phyloP scores from a whole-genome alignment of 2,113 vertebrate genomes.

The Nycticebus coucang region DNA sequence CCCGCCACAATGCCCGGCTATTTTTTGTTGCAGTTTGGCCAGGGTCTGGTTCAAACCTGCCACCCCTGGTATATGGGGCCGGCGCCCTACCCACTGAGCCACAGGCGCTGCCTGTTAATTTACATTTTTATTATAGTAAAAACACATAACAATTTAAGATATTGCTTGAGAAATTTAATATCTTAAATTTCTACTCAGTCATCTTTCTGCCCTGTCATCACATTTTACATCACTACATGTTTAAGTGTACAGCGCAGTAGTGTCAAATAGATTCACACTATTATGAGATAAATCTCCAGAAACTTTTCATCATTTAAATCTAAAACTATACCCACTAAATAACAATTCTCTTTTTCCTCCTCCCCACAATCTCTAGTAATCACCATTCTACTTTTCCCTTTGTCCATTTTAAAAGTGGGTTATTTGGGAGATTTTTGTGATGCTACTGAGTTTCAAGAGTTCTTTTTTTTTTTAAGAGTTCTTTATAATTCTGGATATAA shows the following conservation, averaged over 20 bases:
- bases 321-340: neutral
- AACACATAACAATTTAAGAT: neutral
- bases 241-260: neutral
- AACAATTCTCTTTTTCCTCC: neutral
- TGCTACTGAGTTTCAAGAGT: neutral
- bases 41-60: no score
- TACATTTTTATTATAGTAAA: neutral
- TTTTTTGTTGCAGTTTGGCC: no score
- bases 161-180: no score
- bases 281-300: neutral
- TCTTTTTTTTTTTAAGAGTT: neutral
- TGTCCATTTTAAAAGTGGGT: neutral
- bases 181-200: no score
- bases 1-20: no score
- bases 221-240: neutral
- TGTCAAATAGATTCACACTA: neutral
- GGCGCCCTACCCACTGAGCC: no score
- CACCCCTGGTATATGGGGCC: no score
- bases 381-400: neutral
- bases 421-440: neutral
- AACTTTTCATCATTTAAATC: neutral
- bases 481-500: neutral
- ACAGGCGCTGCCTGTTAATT: neutral
- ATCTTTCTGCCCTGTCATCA: no score
- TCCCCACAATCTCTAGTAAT: neutral